A percentile compares a stretch with the other conserved stretches of the same genome.
Evolutionary conservation across 2,888 invertebrate genomes (phyloP).

Genomic region (Sycophila texana): DNA sequence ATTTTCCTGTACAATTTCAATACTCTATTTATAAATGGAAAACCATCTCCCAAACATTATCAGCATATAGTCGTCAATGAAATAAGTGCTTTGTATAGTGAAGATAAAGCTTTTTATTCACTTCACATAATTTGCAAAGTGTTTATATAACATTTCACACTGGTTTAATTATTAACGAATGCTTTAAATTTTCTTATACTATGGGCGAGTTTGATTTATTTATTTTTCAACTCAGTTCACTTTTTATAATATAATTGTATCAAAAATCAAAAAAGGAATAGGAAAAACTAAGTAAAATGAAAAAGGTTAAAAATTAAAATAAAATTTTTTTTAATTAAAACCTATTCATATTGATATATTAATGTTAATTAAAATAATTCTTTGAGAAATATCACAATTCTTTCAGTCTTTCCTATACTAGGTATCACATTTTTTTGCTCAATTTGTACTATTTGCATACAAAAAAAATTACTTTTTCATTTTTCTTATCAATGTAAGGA

Average conservation of each 20-base stretch:
- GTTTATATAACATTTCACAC: conserved; percentile 70
- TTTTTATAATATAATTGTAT: conserved; percentile 38
- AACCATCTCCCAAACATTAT: conserved; percentile 74
- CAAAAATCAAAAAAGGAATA: conserved; percentile 22
- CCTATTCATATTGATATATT: background rate
- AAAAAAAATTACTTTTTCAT: conserved; percentile 53
- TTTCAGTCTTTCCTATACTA: background rate
- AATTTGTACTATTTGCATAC: conserved; percentile 3
- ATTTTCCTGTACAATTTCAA: too few relatives aligned
- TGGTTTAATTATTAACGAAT: conserved; percentile 43
- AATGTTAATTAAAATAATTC: conserved; percentile 7
- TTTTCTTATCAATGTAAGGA: conserved; percentile 36
- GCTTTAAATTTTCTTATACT: conserved; percentile 40
- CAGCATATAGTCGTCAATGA: conserved; percentile 72
- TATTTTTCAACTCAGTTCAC: conserved; percentile 30
- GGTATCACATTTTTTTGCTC: conserved; percentile 15
- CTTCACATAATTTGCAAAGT: conserved; percentile 72
- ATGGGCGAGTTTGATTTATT: conserved; percentile 21
- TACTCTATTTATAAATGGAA: conserved; percentile 63
- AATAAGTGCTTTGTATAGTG: conserved; percentile 71
- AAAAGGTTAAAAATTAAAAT: conserved; percentile 40
- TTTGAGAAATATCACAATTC: conserved; percentile 20
- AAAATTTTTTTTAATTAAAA: background rate
- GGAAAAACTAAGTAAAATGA: conserved; percentile 52
- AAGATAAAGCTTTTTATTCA: conserved; percentile 74